These are phyloP conservation scores for Rapana venosa DNA, from an alignment of 2,888 invertebrate genomes.

Conservation along the genomic window DNA sequence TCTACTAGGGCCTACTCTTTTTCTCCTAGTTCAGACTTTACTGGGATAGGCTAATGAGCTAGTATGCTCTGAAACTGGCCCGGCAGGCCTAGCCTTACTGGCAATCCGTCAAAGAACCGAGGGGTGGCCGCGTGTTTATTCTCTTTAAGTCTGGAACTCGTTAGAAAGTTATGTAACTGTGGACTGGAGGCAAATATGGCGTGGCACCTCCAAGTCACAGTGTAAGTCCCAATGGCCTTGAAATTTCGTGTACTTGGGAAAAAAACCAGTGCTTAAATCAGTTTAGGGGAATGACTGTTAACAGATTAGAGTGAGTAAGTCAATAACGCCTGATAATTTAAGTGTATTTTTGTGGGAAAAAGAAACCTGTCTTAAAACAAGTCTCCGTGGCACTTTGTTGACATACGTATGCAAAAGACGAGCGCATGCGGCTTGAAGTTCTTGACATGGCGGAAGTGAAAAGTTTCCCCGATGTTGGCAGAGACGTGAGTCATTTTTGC, in stretches of 20 bases:
- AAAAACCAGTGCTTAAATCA: not conserved
- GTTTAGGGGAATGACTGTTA: not conserved
- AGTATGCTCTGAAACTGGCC: no score
- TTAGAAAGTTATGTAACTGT: not conserved
- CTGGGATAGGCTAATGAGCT: no score
- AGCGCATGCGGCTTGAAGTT: slow-evolving; percentile 38
- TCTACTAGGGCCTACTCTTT: no score
- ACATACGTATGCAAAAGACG: slow-evolving; percentile 22
- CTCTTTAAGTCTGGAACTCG: slow-evolving; percentile 37
- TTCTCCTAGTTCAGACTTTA: no score
- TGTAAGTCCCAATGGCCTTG: slow-evolving; percentile 8
- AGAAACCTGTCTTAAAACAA: not conserved
- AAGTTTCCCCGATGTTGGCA: not conserved
- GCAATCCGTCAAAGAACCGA: not conserved
- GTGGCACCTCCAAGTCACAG: not conserved
- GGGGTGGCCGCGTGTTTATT: not conserved
- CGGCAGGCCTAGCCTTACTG: no score
- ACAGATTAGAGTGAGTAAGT: not conserved
- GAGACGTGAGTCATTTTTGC: slow-evolving; percentile 55
- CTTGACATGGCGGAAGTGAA: slow-evolving; percentile 45
- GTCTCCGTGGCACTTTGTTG: not conserved
- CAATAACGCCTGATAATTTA: not conserved
- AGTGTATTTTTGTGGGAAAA: not conserved
- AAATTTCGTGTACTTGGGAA: not conserved
- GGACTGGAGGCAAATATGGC: not conserved